Conservation (phyloP, 2,113 vertebrate genomes). For the Salvelinus namaycush region DNA sequence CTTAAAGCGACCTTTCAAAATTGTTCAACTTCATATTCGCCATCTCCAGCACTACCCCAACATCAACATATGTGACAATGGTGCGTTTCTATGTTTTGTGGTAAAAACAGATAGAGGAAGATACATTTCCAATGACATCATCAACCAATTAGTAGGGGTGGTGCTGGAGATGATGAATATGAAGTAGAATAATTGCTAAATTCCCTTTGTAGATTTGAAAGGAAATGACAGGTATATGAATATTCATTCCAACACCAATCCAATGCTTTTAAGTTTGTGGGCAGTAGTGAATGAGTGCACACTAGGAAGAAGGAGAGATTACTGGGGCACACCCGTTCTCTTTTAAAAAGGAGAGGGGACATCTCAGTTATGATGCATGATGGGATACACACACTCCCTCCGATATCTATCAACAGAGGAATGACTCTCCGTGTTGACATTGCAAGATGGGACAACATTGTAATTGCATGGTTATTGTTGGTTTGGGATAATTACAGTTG, state of each 20-base stretch:
- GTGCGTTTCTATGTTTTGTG: too few relatives aligned
- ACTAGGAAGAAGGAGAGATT: not conserved
- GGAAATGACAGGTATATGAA: too few relatives aligned
- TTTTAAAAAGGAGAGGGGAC: not conserved
- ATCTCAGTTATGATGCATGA: not conserved
- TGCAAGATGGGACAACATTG: slow-evolving; percentile 21
- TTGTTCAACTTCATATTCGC: too few relatives aligned
- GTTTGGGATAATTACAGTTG: slow-evolving; percentile 66
- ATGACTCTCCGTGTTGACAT: slow-evolving; percentile 12
- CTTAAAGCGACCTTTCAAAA: not conserved
- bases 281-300: not conserved
- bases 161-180: too few relatives aligned
- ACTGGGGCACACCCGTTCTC: not conserved
- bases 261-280: not conserved
- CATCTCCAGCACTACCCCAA: too few relatives aligned
- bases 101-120: too few relatives aligned
- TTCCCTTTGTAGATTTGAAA: too few relatives aligned
- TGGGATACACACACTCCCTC: slow-evolving; percentile 3
- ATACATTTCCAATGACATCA: too few relatives aligned
- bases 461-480: slow-evolving; percentile 57
- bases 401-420: slow-evolving; percentile 15
- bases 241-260: too few relatives aligned
- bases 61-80: too few relatives aligned
- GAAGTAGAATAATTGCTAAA: too few relatives aligned
- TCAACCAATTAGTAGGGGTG: too few relatives aligned